Conservation (phyloP, 2,888 invertebrate genomes). For the Epinotia bilunana region DNA sequence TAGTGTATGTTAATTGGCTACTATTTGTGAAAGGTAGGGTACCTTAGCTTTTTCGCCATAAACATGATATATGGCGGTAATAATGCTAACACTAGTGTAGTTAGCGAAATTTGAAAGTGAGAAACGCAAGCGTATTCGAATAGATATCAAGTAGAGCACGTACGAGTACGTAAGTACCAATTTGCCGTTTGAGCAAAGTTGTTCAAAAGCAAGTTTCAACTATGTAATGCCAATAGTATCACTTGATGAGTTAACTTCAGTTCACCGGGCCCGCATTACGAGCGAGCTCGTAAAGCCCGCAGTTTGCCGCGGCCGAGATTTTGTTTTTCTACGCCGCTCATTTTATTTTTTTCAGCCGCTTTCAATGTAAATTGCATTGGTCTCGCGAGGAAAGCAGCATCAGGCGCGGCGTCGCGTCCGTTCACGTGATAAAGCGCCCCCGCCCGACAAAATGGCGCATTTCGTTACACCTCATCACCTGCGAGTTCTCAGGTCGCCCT, state of each 20-base stretch:
- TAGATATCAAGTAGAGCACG: not conserved
- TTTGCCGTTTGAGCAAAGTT: not conserved
- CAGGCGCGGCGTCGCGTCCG: slow-evolving; percentile 48
- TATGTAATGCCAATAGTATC: not conserved
- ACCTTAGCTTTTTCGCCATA: no score
- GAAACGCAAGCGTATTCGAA: not conserved
- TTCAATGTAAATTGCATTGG: slow-evolving; percentile 68
- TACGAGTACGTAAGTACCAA: not conserved
- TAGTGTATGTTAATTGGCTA: not conserved
- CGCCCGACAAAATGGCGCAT: slow-evolving; percentile 54
- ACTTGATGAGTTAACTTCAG: slow-evolving; percentile 32
- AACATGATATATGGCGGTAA: not conserved
- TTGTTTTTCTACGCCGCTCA: slow-evolving; percentile 49
- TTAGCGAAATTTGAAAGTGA: not conserved
- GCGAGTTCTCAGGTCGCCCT: slow-evolving; percentile 53
- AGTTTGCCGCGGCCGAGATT: slow-evolving; percentile 44
- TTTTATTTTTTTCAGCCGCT: slow-evolving; percentile 58
- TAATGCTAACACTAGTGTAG: not conserved
- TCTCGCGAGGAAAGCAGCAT: slow-evolving; percentile 59
- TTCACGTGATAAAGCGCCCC: slow-evolving; percentile 47
- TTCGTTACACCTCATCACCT: slow-evolving; percentile 55
- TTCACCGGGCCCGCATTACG: slow-evolving; percentile 26
- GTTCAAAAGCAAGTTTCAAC: slow-evolving; percentile 11
- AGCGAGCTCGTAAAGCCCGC: slow-evolving; percentile 28
- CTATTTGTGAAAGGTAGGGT: not conserved